Base-by-base conservation (phyloP, 2,113 vertebrate genomes). In the Chaetodon trifascialis region DNA sequence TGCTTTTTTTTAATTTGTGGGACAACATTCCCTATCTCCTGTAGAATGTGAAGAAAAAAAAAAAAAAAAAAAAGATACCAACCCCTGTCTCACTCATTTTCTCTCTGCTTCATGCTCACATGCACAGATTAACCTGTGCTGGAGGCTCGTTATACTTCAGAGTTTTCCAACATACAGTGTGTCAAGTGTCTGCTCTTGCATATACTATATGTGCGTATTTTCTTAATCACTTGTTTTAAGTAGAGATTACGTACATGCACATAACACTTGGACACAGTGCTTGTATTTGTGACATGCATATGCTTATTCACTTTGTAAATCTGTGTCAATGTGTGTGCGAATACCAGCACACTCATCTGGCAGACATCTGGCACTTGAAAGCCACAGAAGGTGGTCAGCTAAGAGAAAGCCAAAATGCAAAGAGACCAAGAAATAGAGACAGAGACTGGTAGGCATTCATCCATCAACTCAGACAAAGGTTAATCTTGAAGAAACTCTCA, bases 291-390 rank as follows among this genome's bases (percentile, higher is more conserved):
- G 49, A 30, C 30, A 47, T 82, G 56, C 23, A 42, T 46, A 3
- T 30, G 8, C 30, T 30, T 71, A 34, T 25, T 56, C 12, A 11
- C 7, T 2, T 11, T 5, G 17, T 64, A 11, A 64, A 30, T 64
- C 14, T 38, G 63, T 74, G 55, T 70, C 14, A 4, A 36, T 77
- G 1, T 47, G 36, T 82, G 8, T 66, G 81, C n/a, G 17, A 36
- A 69, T 78, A 69, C 51, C 30, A 65, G 34, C 19, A 25, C 55
- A 49, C 19, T 91, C 52, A 73, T 62, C 64, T 88, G 89, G 87
- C 79, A 34, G 64, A 62, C 90, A 93, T 92, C 91, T 94, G 93
- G 91, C 83, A 84, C 82, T 90, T 92, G 85, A 94, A 92, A 90
- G 83, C 79, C 69, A 84, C 88, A 92, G 89, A 92, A 88, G 81